These are phyloP conservation scores for Petrocephalus microphthalmus DNA, from an alignment of 2,113 vertebrate genomes.

Conservation along the genomic window DNA sequence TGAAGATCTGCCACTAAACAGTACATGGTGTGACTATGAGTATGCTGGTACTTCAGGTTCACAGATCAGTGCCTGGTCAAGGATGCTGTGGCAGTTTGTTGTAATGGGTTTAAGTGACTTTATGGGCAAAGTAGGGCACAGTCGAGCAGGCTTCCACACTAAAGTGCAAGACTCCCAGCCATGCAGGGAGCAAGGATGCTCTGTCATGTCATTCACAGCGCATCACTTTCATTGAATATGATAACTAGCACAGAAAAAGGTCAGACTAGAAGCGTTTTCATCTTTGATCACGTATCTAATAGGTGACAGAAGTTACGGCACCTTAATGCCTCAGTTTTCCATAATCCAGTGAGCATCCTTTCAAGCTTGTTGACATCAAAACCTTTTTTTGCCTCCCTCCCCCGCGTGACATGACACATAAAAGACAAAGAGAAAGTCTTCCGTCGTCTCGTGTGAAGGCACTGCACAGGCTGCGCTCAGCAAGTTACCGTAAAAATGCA, in stretches of 20 bases:
- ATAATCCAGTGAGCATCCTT: background rate
- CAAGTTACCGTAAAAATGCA: background rate
- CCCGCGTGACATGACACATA: background rate
- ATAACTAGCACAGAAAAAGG: background rate
- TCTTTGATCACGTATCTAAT: background rate
- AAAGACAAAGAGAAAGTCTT: background rate
- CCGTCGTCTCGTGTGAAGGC: background rate
- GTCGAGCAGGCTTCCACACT: background rate
- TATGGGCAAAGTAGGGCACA: background rate
- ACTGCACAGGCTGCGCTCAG: background rate
- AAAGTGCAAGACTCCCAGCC: background rate
- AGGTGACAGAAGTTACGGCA: background rate
- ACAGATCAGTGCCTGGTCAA: background rate
- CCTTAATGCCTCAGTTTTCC: background rate
- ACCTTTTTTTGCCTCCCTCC: background rate
- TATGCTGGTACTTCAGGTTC: background rate
- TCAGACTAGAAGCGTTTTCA: background rate
- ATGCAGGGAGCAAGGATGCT: background rate
- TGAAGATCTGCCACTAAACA: background rate
- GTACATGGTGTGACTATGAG: background rate
- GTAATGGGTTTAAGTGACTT: background rate
- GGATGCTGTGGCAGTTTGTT: background rate
- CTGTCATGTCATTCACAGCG: background rate
- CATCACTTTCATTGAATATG: background rate
- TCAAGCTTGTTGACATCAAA: background rate